Percentiles rank a stretch among this genome's conserved stretches.
phyloP scores from a whole-genome alignment of 1,140 invertebrate genomes.

The Pygmarrhopalites habei region DNA sequence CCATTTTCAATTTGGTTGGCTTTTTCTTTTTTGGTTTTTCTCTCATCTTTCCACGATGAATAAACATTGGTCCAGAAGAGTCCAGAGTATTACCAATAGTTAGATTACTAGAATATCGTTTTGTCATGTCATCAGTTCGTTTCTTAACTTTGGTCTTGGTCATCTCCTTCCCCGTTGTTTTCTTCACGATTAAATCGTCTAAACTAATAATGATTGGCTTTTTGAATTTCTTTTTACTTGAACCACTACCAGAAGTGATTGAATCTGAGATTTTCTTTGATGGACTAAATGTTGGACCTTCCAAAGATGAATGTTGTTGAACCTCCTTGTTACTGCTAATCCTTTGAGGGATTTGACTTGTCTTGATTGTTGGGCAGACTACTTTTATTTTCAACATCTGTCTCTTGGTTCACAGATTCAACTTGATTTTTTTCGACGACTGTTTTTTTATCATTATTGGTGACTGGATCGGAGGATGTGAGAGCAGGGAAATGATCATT shows the following conservation, averaged over 20 bases:
- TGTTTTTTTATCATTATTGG: no score
- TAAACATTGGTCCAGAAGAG: constrained; percentile 30
- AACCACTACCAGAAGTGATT: neutral
- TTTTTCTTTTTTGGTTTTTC: constrained; percentile 29
- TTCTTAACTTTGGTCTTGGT: neutral
- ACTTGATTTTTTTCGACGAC: no score
- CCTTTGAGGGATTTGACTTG: no score
- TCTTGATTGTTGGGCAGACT: no score
- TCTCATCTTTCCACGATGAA: constrained; percentile 32
- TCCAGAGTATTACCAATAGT: constrained; percentile 34
- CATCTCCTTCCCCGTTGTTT: neutral
- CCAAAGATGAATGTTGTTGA: no score
- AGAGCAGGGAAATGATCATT: no score
- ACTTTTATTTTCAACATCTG: no score
- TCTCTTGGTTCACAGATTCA: no score
- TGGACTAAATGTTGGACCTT: no score
- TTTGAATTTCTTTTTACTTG: constrained; percentile 17
- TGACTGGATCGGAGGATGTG: no score
- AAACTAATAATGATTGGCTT: constrained; percentile 24
- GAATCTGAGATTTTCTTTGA: neutral
- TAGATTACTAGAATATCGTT: neutral
- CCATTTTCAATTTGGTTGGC: constrained; percentile 24
- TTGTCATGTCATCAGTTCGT: neutral
- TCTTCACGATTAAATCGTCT: constrained; percentile 8
- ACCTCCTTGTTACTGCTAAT: no score